Evolutionary conservation across 2,888 invertebrate genomes (phyloP), one percentile per base, ranked within the genome.

Genomic region (Craniophora ligustri): DNA sequence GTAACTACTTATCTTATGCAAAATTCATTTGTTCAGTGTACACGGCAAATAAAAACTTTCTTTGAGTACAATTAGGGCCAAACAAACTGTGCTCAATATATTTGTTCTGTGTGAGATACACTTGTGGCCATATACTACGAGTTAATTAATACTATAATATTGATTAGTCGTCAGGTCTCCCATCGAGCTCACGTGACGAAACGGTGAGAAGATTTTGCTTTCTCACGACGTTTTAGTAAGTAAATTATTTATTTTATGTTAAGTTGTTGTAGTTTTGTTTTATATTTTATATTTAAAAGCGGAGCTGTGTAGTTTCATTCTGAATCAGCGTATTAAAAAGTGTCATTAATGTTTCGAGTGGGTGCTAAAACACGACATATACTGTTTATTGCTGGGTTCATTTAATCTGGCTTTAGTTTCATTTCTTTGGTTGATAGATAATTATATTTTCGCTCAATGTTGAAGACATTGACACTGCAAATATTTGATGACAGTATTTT

Each of bases 31-130:
- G 67, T 31, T 32, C 23, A 53, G 62, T 53, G 46, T 48, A 26
- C 49, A 67, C 19, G 51, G 71, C 38, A 67, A 67, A 67, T 67
- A 71, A 69, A 63, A 67, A 67, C 75, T 79, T 79, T 79, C 76
- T 66, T 77, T 53, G 38, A 41, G 32, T 61, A 79, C 73, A 62
- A 69, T 75, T 64, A 55, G 18, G 56, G 60, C 51, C 67, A 64
- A 61, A 67, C 48, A 66, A 49, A 66, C 60, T 67, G 50, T 11
- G 47, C 50, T 44, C 63, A 21, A 50, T 62, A 31, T 55, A 34
- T 63, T 56, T 68, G 57, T 36, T 36, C 40, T 50, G 39, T 49
- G 21, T 39, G 8, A 47, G 42, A 18, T 64, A 62, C 41, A 55
- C 45, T 62, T 42, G 36, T 46, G 26, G 18, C n/a, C 23, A 32